Evolutionary conservation across 2,113 vertebrate genomes (phyloP), one percentile per base, ranked within the genome.

Genomic region (Phalacrocorax carbo): DNA sequence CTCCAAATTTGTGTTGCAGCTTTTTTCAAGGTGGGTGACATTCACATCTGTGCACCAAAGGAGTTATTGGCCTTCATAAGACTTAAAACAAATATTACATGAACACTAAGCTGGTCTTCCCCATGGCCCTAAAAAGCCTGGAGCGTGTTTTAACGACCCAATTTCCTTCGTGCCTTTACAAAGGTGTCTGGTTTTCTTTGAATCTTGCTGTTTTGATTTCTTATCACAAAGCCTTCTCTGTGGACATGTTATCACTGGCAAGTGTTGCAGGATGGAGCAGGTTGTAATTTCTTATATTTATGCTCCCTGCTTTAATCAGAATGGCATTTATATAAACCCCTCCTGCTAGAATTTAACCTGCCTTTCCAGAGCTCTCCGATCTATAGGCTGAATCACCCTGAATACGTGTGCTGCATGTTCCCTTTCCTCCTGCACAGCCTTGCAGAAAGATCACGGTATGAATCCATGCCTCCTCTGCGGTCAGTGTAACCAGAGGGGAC

Each of bases 221-320:
- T 84, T 69, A 79, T 44, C 83, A 85, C 49, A 91, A 77, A 84
- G 30, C 34, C 66, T 85, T 90, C 70, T 22, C 58, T 65, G 58
- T 27, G 13, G 66, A 70, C 29, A 23, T 18, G 42, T 46, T 80
- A 88, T 70, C 81, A 48, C 29, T 69, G 30, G 46, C 32, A 85
- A 93, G 49, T 21, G 26, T 34, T 93, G 70, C 62, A 73, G 70
- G 44, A 70, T 51, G 29, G 32, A 87, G 34, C 49, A 87, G 44
- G 46, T 8, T 87, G 22, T 32, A 76, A 82, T 85, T 91, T 80
- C 68, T 64, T 83, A 73, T 7, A 58, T 75, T 81, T 73, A 22
- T 51, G 38, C 42, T 85, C 54, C 42, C 42, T 86, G 46, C 29
- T 92, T 90, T 87, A 94, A 65, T 68, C 84, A 87, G 49, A 84